Conservation (phyloP, 2,888 invertebrate species). For the Polietes domitor region DNA sequence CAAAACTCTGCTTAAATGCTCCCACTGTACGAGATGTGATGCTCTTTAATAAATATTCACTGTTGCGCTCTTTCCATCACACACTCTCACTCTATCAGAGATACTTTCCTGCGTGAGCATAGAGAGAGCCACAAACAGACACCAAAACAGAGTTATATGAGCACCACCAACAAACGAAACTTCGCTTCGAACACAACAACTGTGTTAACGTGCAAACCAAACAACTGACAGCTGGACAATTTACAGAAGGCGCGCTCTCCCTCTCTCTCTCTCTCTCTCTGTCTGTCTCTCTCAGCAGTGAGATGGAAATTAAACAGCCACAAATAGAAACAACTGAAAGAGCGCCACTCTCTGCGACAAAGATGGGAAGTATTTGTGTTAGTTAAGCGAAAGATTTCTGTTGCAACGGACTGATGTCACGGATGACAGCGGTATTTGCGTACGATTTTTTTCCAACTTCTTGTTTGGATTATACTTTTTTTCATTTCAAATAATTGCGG, state of each 20-base stretch:
- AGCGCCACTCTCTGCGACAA: constrained; percentile 43
- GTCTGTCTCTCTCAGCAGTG: constrained; percentile 35
- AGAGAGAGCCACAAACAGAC: not conserved
- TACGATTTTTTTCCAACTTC: constrained; percentile 40
- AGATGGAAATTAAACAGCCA: constrained; percentile 34
- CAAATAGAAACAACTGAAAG: constrained; percentile 28
- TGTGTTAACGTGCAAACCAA: not conserved
- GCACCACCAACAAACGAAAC: not conserved
- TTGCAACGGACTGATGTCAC: constrained; percentile 64
- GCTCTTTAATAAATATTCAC: not conserved
- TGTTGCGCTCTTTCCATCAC: not conserved
- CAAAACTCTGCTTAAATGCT: not conserved
- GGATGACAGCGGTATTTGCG: constrained; percentile 59
- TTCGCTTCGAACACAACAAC: not conserved
- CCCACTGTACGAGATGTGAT: not conserved
- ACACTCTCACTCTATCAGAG: not conserved
- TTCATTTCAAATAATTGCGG: constrained; percentile 1
- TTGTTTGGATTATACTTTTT: constrained; percentile 48
- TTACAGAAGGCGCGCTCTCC: not conserved
- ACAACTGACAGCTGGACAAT: constrained; percentile 2
- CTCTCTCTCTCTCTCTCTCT: constrained; percentile 1
- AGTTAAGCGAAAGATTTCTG: constrained; percentile 70
- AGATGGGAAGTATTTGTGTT: constrained; percentile 53
- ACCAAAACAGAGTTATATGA: not conserved
- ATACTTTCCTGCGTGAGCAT: not conserved